These are phyloP conservation scores for Darwinula stevensoni DNA, from an alignment of 2,888 invertebrate genomes.

Conservation along the genomic window DNA sequence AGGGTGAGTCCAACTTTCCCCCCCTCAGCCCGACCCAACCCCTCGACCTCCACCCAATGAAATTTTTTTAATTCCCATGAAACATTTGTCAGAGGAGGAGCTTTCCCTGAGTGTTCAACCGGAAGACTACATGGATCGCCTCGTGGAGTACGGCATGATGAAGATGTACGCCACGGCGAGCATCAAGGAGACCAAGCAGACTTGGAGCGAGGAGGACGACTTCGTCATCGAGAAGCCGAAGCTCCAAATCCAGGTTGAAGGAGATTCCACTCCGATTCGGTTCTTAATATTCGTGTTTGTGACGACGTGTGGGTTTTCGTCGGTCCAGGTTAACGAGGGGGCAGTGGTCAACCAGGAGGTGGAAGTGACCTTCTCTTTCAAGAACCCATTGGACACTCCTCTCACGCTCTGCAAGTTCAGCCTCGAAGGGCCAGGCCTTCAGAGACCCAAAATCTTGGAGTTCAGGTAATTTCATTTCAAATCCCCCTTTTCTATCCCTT, in stretches of 20 bases:
- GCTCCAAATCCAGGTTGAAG: conserved; percentile 29
- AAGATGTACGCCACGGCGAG: conserved; percentile 41
- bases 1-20: no score
- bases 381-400: conserved; percentile 30
- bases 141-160: conserved; percentile 35
- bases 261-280: background rate
- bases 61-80: conserved; percentile 7
- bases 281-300: no score
- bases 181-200: conserved; percentile 48
- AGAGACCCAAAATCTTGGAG: conserved; percentile 25
- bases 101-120: conserved; percentile 28
- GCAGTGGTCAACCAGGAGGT: conserved; percentile 25
- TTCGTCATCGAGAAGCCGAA: conserved; percentile 43
- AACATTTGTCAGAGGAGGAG: conserved; percentile 22
- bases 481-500: conserved; percentile 1
- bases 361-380: conserved; percentile 27
- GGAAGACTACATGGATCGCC: conserved; percentile 33
- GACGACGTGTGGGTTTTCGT: conserved; percentile 8
- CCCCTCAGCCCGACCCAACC: no score
- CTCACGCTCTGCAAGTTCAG: conserved; percentile 35
- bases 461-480: conserved; percentile 15
- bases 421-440: conserved; percentile 34
- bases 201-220: conserved; percentile 54
- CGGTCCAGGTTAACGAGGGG: conserved; percentile 27
- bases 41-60: background rate